Base-by-base conservation (phyloP, 2,888 invertebrate species). In the Ormia ochracea region DNA sequence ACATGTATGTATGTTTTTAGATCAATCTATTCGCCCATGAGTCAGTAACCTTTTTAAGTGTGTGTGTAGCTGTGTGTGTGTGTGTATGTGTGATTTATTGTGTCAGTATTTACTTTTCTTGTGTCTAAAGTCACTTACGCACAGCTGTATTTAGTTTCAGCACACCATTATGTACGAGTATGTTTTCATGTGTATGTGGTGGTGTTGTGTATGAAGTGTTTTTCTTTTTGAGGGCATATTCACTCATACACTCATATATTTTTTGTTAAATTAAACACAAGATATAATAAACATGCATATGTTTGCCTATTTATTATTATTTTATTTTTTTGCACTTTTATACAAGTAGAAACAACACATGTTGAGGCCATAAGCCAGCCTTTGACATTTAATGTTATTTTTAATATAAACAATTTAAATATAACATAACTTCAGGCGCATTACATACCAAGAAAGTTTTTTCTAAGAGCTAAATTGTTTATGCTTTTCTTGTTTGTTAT, bases 361-460 rank as follows among this genome's bases (percentile, higher is more conserved):
- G 74, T 75, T 66, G 59, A 56, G 75, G 75, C 70, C 66, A 58
- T 75, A 79, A 69, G 79, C 56, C 79, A 75, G 74, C 75, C 70
- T 79, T 79, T 79, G 75, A 79, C 79, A 79, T 79, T 79, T 58
- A 69, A 63, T 75, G 70, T 79, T 79, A 79, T 79, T 79, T 79
- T 75, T 75, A 70, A 75, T 70, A 70, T 75, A 79, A 79, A 79
- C 79, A 79, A 70, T 66, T 79, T 75, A 79, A 79, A 75, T 79
- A 70, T 66, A 75, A 54, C 66, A 79, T 79, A 75, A 54, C 81
- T 81, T 78, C 61, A 81, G 82, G 82, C 78, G 61, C 69, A n/a
- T 56, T 50, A 43, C 54, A 68, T 17, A 33, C 14, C 38, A 4
- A 41, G 17, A 54, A 14, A 58, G 14, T 14, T 28, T 36, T 14